phyloP scores from a whole-genome alignment of 2,113 vertebrate genomes.

The Zosterops lateralis region DNA sequence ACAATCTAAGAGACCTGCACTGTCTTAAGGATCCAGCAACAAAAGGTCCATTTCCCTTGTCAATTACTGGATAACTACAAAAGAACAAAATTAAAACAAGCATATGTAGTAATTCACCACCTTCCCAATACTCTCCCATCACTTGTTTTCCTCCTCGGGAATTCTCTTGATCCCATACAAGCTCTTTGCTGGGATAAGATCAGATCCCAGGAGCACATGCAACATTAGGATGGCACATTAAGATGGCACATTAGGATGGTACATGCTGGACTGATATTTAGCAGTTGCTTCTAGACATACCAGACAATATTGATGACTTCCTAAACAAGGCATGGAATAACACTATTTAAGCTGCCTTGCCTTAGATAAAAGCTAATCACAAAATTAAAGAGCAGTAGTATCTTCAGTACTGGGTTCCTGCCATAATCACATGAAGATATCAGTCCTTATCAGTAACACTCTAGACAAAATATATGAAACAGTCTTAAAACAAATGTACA shows the following conservation, averaged over 20 bases:
- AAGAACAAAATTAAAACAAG: neutral
- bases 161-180: fast-evolving
- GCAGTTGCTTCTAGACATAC: neutral
- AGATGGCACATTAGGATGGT: neutral
- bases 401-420: neutral
- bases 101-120: neutral
- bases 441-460: neutral
- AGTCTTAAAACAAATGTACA: neutral
- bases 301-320: neutral
- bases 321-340: neutral
- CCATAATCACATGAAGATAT: neutral
- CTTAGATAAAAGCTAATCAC: neutral
- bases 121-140: neutral
- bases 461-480: neutral
- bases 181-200: neutral
- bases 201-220: neutral
- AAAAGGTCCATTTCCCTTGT: neutral
- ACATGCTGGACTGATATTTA: neutral
- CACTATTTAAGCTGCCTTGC: neutral
- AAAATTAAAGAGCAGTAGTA: neutral
- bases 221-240: neutral
- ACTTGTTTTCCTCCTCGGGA: neutral
- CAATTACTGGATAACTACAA: neutral
- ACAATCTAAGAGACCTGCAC: neutral
- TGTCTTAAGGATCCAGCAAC: neutral